phyloP scores from a whole-genome alignment of 2,113 vertebrate genomes.

The Notiomystis cincta region DNA sequence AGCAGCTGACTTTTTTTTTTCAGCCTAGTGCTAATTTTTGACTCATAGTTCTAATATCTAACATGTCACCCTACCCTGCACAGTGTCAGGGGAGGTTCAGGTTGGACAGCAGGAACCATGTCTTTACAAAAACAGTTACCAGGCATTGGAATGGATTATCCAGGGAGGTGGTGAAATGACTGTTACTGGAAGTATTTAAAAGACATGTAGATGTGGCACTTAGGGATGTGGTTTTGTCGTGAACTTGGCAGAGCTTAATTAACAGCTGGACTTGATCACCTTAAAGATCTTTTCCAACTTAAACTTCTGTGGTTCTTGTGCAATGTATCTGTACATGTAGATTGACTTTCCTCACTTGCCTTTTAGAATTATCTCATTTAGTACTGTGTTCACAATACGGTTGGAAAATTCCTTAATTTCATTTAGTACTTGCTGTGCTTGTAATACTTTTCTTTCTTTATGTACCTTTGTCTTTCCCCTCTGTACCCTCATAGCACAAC shows the following conservation, averaged over 20 bases:
- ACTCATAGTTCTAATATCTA: neutral
- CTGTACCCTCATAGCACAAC: neutral
- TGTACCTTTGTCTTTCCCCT: neutral
- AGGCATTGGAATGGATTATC: neutral
- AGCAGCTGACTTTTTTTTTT: neutral
- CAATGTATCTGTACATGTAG: neutral
- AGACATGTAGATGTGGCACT: fast-evolving
- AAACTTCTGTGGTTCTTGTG: neutral
- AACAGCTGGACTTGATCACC: neutral
- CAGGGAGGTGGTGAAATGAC: neutral
- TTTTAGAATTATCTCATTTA: neutral
- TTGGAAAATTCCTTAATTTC: neutral
- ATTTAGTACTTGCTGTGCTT: neutral
- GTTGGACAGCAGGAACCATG: neutral
- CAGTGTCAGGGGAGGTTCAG: neutral
- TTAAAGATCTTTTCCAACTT: neutral
- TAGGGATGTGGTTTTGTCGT: neutral
- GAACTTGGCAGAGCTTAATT: neutral
- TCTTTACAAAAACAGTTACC: neutral
- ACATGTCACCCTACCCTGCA: neutral
- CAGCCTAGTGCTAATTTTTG: neutral
- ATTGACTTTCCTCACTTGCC: neutral
- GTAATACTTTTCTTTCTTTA: neutral
- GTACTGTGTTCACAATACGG: neutral
- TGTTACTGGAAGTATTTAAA: neutral